These are phyloP conservation scores for Actinernus sp. DNA, from an alignment of 92 coral and sea anemone genomes.

Conservation along the genomic window DNA sequence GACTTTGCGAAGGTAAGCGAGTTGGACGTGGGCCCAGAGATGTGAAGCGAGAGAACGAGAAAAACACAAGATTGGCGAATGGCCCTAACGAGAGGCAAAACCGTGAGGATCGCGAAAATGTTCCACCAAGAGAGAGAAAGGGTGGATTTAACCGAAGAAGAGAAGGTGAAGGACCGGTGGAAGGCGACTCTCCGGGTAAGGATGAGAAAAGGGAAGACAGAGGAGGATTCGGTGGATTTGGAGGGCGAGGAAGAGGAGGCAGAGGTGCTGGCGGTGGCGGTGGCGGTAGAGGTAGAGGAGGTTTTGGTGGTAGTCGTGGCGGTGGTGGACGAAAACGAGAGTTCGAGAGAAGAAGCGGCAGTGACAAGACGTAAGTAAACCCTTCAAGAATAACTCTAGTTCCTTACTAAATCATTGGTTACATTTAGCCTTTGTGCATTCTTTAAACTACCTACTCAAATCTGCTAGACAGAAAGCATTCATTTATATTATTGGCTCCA, in stretches of 20 bases:
- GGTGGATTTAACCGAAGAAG: slow-evolving; percentile 80
- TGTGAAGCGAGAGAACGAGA: slow-evolving; percentile 95
- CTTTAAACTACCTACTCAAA: too few species aligned
- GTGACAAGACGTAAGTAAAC: slow-evolving; percentile 94
- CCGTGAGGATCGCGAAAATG: slow-evolving; percentile 84
- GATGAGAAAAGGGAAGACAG: slow-evolving; percentile 59
- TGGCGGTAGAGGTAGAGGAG: slow-evolving; percentile 85
- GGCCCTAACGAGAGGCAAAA: slow-evolving; percentile 79
- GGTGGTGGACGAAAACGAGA: slow-evolving; percentile 90
- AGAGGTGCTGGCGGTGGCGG: slow-evolving; percentile 82
- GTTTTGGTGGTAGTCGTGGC: slow-evolving; percentile 73
- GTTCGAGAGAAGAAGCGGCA: slow-evolving; percentile 97
- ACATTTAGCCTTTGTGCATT: too few species aligned
- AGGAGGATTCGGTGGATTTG: slow-evolving; percentile 75
- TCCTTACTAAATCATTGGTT: too few species aligned
- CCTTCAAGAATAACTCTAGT: too few species aligned
- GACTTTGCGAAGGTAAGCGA: slow-evolving; percentile 57
- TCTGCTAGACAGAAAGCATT: too few species aligned
- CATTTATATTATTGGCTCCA: too few species aligned
- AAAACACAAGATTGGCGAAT: slow-evolving; percentile 85
- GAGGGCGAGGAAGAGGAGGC: slow-evolving; percentile 71
- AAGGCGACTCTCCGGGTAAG: slow-evolving; percentile 80
- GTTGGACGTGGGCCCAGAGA: slow-evolving; percentile 83
- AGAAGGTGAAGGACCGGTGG: slow-evolving; percentile 69
- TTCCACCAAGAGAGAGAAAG: slow-evolving; percentile 75